phyloP scores from a whole-genome alignment of 2,888 invertebrate species.

The Agrochola circellaris region DNA sequence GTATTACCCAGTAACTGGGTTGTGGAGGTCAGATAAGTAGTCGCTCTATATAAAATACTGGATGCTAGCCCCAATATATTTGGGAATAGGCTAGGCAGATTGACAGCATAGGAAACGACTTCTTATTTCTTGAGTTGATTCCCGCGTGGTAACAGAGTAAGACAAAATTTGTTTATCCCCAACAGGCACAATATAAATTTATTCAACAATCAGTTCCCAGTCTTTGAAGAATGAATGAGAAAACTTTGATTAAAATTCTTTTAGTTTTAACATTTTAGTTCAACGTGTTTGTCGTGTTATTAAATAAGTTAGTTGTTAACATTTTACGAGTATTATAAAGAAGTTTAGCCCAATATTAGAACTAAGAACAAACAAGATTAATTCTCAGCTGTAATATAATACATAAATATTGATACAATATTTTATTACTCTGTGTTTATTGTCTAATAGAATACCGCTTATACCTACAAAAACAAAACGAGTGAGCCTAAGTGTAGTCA shows the following conservation, averaged over 20 bases:
- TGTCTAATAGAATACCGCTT: no score
- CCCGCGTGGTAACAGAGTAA: constrained; percentile 6
- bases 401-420: no score
- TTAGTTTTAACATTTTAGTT: constrained; percentile 37
- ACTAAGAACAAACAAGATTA: neutral
- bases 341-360: constrained; percentile 6
- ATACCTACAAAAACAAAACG: no score
- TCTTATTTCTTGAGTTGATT: constrained; percentile 3
- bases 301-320: constrained; percentile 44
- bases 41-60: neutral
- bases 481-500: no score
- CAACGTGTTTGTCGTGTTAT: constrained; percentile 32
- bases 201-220: constrained; percentile 35
- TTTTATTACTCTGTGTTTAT: no score
- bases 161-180: constrained; percentile 15
- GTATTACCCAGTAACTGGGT: no score
- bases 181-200: constrained; percentile 19
- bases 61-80: neutral
- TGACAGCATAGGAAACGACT: neutral
- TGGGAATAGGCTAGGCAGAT: constrained; percentile 2
- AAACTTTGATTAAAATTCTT: constrained; percentile 52
- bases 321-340: neutral
- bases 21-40: neutral
- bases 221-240: constrained; percentile 38
- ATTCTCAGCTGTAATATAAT: neutral